Conservation (phyloP, 2,888 invertebrate genomes). For the Eristalinus sepulchralis region DNA sequence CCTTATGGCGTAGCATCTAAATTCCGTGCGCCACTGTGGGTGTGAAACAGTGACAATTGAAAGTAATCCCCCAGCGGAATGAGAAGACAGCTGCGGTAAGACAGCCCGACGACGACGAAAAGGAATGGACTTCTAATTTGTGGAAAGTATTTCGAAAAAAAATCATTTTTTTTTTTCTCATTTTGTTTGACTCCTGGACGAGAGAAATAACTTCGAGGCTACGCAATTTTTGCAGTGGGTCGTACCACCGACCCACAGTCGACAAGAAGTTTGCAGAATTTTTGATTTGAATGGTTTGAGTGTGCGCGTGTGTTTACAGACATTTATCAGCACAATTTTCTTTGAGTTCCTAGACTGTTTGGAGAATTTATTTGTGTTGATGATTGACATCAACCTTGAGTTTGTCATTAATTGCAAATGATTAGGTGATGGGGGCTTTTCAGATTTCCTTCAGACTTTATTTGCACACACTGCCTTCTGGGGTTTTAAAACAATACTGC, state of each 20-base stretch:
- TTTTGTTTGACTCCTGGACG: neutral
- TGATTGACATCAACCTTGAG: neutral
- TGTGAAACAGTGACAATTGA: slow-evolving; percentile 47
- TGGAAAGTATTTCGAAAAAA: neutral
- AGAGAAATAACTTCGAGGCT: neutral
- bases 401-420: neutral
- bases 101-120: neutral
- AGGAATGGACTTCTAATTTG: slow-evolving; percentile 8
- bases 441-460: too few species aligned
- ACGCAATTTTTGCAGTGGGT: neutral
- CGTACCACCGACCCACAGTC: neutral
- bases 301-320: neutral
- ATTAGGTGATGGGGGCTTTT: too few species aligned
- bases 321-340: neutral
- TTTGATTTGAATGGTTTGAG: neutral
- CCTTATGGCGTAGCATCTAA: slow-evolving; percentile 68
- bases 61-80: slow-evolving; percentile 39
- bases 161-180: neutral
- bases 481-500: too few species aligned
- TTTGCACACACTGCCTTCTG: too few species aligned
- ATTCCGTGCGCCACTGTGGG: slow-evolving; percentile 33
- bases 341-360: neutral
- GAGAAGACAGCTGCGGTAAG: neutral
- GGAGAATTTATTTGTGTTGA: neutral
- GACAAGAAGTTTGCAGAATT: neutral